Evolutionary conservation across 1,140 invertebrate species (phyloP), one percentile per base, ranked within the genome.

Genomic region (Cyclargus thomasi): DNA sequence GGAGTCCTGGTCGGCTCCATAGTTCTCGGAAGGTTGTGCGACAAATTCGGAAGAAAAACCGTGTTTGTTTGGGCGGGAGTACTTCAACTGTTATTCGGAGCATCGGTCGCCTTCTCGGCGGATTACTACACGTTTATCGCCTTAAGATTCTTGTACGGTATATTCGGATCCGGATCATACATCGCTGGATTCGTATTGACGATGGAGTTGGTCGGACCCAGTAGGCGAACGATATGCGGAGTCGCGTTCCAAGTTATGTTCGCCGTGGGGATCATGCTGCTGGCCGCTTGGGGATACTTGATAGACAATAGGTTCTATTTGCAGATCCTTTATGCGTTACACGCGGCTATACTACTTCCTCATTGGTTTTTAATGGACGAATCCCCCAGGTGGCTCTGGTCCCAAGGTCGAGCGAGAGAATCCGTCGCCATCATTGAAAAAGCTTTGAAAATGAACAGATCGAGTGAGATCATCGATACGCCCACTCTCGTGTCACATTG

Each of bases 341-440:
- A 97, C 74, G 93, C 94, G 72, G 79, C 92, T 1, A 72, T 96
- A 0, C 88, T 97, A 7, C 77, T 97, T 8, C 93, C 92, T 7
- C 95, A 96, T 83, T 96, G 94, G 93, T 95, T 96, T 93, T 76
- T 95, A 1, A 94, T 97, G 90, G 95, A 96, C 69, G 96, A 97
- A 86, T 96, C 95, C 2, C 95, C 95, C 0, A 92, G 96, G 68
- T 97, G 95, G 95, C 86, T 97, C 7, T 96, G 95, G 95, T 91
- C 94, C 2, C 94, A 96, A 78, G 95, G 95, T 0, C 92, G 94
- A 17, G 89, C 92, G 17, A 88, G 91, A 5, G 95, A 96, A 80
- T 94, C 95, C 1, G 90, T 96, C 0, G 86, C 91, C 1, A 95
- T 96, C 68, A 92, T 96, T 8, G 90, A 93, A 68, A 95, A 93